Base-by-base conservation (phyloP, 2,113 vertebrate species). In the Tychaedon coryphoeus region DNA sequence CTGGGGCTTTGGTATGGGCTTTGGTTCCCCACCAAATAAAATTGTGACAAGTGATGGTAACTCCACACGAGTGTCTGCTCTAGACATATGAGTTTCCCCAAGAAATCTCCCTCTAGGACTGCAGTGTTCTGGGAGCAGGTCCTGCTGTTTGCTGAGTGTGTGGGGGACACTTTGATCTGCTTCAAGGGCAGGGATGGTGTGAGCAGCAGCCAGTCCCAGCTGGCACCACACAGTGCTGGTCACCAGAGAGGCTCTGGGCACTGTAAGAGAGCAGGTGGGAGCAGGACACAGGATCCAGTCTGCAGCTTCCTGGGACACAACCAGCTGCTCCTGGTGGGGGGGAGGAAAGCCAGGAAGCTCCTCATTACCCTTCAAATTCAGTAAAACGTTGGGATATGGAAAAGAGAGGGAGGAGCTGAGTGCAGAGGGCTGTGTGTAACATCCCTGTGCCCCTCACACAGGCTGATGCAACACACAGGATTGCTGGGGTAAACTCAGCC, bases 51-150 rank as follows among this genome's bases (percentile, higher is more conserved):
- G 29, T 17, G 14, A 64, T 12, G 2, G 0, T 45, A 51, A 40
- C 16, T 33, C 24, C n/a, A 23, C 1, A 4, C 57, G 4, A 36
- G 2, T 8, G 28, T 73, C 65, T 73, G n/a, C 24, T 45, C 10
- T 47, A 20, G 1, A 11, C 9, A 5, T 0, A 5, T 0, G 22
- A 45, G 19, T 6, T 72, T 15, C 36, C 36, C 34, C 16, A 43
- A 4, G 22, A 57, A 54, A 15, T 14, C 25, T 45, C 38, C 4
- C 73, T 73, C n/a, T 17, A 26, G 36, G 82, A 24, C 22, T 62
- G 51, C 9, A 53, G 56, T 3, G 2, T 11, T 48, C 31, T 19
- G 25, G 56, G 47, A 78, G 36, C n/a, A 81, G 60, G 51, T 14
- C 1, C 33, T 42, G 47, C 34, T 78, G 17, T 33, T 86, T 62